Evolutionary conservation across 1,140 invertebrate species (phyloP).

Genomic region (Microvelia longipes): DNA sequence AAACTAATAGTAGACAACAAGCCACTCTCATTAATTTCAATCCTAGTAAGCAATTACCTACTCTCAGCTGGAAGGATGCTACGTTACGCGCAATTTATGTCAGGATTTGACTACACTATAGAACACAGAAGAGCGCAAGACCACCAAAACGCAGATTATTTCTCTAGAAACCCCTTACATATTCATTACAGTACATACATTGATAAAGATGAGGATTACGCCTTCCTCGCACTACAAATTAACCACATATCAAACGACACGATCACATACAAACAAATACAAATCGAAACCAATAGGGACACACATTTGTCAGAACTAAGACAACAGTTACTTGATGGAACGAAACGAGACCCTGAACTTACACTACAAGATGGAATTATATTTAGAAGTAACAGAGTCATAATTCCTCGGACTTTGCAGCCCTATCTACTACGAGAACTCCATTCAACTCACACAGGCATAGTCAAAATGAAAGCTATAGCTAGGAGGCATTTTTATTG

Average conservation of each 20-base stretch:
- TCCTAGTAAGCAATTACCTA: slow-evolving; percentile 23
- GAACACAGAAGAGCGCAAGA: slow-evolving; percentile 21
- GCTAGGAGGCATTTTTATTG: too few relatives aligned
- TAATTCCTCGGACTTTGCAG: too few relatives aligned
- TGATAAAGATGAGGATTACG: slow-evolving; percentile 1
- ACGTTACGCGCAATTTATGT: slow-evolving; percentile 27
- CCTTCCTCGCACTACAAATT: not conserved
- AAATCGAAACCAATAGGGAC: slow-evolving; percentile 7
- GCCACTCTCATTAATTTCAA: slow-evolving; percentile 10
- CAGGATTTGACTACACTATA: slow-evolving; percentile 27
- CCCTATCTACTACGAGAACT: too few relatives aligned
- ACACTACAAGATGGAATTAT: too few relatives aligned
- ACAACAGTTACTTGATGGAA: too few relatives aligned
- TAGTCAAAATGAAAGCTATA: too few relatives aligned
- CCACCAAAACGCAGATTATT: slow-evolving; percentile 23
- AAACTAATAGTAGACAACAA: slow-evolving; percentile 8
- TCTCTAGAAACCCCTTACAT: too few relatives aligned
- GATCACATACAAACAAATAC: too few relatives aligned
- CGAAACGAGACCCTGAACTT: too few relatives aligned
- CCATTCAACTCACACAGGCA: too few relatives aligned
- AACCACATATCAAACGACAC: not conserved
- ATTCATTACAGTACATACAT: slow-evolving; percentile 1
- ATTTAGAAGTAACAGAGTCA: too few relatives aligned
- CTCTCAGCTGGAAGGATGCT: slow-evolving; percentile 25
- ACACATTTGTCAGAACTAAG: slow-evolving; percentile 3